Evolutionary conservation across 2,113 vertebrate genomes (phyloP), one percentile per base, ranked within the genome.

Genomic region (Indri indri): DNA sequence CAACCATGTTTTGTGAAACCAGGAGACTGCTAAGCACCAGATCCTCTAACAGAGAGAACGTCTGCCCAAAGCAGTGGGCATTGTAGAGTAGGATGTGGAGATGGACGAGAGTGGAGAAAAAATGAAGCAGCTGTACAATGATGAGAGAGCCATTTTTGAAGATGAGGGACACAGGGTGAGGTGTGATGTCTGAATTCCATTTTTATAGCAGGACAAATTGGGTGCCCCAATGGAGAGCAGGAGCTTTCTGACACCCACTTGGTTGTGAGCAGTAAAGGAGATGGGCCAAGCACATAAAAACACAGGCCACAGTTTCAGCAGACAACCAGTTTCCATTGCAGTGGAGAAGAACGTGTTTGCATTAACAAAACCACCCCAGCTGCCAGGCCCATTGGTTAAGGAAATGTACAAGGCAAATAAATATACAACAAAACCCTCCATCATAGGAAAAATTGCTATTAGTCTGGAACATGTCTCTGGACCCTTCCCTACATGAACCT

Each of bases 371-470:
- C 23, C 1, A 17, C 57, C 27, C 34, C n/a, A 47, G 40, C 61
- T 34, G 2, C 50, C 8, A 1, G 81, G 27, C 25, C 71, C 14
- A 23, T 63, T 83, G 85, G 11, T 32, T 59, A 25, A 76, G 74
- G 63, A 92, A 66, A 68, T 73, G 2, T n/a, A 65, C 79, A 93
- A 34, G 9, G 34, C 27, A 79, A 65, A 92, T 82, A 47, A 94
- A 90, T 30, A 79, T 13, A 70, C 6, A 74, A 68, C 25, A 70
- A 88, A 88, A 54, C 22, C 40, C 20, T 61, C 23, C 12, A 59
- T 65, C 89, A 25, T 65, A 45, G 82, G 86, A 85, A 91, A 80
- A 81, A 95, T 90, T 65, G 50, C 73, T 89, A 0, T 61, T 61
- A 42, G 47, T 9, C 22, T 86, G 40, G 34, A 47, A 42, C 25